Evolutionary conservation across 2,797 vertebrate species (phyloP).

Genomic region (Cyprinella venusta): DNA sequence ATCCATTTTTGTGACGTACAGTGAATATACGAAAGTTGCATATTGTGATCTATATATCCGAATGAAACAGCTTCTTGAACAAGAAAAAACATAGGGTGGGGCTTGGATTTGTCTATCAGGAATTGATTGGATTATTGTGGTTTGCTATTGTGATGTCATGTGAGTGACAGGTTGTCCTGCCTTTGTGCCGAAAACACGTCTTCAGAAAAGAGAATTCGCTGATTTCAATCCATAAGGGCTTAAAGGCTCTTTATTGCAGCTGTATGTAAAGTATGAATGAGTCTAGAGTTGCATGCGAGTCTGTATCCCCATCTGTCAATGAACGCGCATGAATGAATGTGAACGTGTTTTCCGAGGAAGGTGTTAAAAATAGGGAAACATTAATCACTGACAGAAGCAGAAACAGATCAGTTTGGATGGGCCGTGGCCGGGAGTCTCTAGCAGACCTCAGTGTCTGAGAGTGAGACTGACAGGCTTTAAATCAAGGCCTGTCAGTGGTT

Average conservation of each 20-base stretch:
- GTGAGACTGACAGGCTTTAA: constrained; percentile 69
- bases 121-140: too few species aligned
- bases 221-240: background rate
- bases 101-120: too few species aligned
- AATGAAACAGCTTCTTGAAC: too few species aligned
- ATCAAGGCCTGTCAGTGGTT: constrained; percentile 68
- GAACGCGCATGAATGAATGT: constrained; percentile 23
- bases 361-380: constrained; percentile 65
- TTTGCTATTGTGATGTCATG: too few species aligned
- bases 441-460: constrained; percentile 67
- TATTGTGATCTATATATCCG: too few species aligned
- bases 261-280: constrained; percentile 13
- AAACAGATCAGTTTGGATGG: constrained; percentile 74
- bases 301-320: constrained; percentile 26
- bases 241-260: background rate
- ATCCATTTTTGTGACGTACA: too few species aligned
- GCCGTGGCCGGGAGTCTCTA: constrained; percentile 62
- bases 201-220: too few species aligned
- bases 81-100: too few species aligned
- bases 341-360: constrained; percentile 51
- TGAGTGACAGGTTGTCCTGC: too few species aligned
- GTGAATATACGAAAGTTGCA: too few species aligned
- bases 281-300: constrained; percentile 7
- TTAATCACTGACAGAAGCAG: constrained; percentile 74
- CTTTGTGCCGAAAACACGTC: too few species aligned